These are phyloP conservation scores for Cnemophilus loriae DNA, from an alignment of 2,113 vertebrate species.

Conservation along the genomic window DNA sequence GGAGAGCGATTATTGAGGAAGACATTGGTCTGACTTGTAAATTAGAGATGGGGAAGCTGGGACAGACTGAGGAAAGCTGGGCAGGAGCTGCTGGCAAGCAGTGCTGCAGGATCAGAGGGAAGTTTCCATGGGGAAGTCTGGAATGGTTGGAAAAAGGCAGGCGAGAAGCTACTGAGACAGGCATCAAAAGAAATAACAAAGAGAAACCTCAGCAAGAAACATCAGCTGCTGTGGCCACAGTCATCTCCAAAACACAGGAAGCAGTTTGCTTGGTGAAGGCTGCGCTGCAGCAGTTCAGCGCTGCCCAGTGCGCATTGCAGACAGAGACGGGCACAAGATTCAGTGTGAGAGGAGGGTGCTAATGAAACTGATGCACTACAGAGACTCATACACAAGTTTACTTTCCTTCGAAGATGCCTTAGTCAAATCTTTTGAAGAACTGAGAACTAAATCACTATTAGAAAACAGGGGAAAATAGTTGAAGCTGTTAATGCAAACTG, in stretches of 20 bases:
- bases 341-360: neutral
- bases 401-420: neutral
- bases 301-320: neutral
- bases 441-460: neutral
- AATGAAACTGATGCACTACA: neutral
- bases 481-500: neutral
- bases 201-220: neutral
- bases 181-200: neutral
- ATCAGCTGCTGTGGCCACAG: neutral
- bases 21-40: neutral
- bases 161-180: neutral
- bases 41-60: neutral
- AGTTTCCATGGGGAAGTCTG: neutral
- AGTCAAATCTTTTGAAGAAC: neutral
- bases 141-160: neutral
- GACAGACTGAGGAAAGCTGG: neutral
- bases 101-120: neutral
- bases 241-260: neutral
- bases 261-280: neutral
- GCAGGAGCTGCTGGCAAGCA: neutral
- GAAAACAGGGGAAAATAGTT: neutral
- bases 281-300: neutral
- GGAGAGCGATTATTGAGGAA: neutral
- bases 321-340: neutral
- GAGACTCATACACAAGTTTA: neutral